These are phyloP conservation scores for Hiodon tergisus DNA, from an alignment of 2,113 vertebrate genomes.

Conservation along the genomic window DNA sequence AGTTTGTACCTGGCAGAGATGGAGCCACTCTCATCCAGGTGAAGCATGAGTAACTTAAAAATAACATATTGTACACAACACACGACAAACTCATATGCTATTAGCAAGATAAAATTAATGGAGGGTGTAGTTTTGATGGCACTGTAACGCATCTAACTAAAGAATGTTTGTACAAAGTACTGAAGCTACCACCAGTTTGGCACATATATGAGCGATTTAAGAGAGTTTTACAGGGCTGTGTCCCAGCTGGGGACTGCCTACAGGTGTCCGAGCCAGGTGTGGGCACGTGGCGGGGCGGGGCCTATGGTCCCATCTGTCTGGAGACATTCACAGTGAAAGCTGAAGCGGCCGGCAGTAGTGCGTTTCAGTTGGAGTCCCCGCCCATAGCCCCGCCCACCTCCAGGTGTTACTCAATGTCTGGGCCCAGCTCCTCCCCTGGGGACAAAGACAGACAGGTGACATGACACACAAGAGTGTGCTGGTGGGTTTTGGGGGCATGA, in stretches of 20 bases:
- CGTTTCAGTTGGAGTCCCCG: constrained; percentile 37
- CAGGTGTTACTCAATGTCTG: constrained; percentile 26
- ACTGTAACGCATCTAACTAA: constrained; percentile 10
- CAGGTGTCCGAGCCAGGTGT: constrained; percentile 36
- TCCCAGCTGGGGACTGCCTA: constrained; percentile 35
- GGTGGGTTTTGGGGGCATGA: too few relatives aligned
- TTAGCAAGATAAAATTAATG: constrained; percentile 16
- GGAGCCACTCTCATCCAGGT: not conserved
- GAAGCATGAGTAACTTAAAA: not conserved
- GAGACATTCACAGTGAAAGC: constrained; percentile 46
- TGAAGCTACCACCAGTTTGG: constrained; percentile 49
- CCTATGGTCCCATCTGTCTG: constrained; percentile 28
- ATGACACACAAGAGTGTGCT: not conserved
- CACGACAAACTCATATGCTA: not conserved
- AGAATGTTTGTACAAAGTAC: constrained; percentile 33
- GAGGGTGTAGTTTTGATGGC: not conserved
- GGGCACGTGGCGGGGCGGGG: constrained; percentile 19
- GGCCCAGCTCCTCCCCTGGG: constrained; percentile 33
- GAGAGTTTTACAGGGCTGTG: constrained; percentile 38
- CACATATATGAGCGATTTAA: constrained; percentile 43
- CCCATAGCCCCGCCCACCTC: constrained; percentile 27
- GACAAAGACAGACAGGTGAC: constrained; percentile 15
- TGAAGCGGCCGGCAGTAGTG: constrained; percentile 30
- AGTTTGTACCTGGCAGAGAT: not conserved
- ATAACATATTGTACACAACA: not conserved